phyloP scores from a whole-genome alignment of 2,797 vertebrate species.

The Chlorospingus semifuscus region DNA sequence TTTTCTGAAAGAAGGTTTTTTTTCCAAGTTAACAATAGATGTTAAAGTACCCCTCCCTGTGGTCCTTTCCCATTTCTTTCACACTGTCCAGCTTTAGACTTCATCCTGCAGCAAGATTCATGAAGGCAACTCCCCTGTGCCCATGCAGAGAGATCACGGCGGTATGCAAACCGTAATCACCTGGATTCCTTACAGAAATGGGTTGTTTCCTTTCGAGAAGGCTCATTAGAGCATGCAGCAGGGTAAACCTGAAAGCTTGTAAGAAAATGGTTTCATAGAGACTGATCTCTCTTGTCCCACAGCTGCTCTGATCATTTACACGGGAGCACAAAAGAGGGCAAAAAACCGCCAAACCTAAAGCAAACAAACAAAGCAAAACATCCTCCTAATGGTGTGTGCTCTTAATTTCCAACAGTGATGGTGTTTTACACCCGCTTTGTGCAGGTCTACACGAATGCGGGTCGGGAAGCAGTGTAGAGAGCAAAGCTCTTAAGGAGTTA shows the following conservation, averaged over 20 bases:
- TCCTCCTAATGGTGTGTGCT: neutral
- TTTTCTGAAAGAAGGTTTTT: neutral
- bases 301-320: conserved; percentile 33
- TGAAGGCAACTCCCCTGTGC: conserved; percentile 15
- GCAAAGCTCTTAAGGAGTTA: conserved; percentile 30
- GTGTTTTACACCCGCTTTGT: neutral
- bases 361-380: conserved; percentile 53
- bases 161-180: conserved; percentile 15
- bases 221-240: conserved; percentile 36
- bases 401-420: neutral
- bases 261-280: conserved; percentile 1
- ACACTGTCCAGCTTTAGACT: conserved; percentile 11
- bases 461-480: neutral
- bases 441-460: neutral
- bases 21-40: neutral
- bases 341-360: neutral
- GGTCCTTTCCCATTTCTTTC: conserved; percentile 24
- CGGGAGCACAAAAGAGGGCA: neutral
- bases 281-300: neutral
- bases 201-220: conserved; percentile 29
- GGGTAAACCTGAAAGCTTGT: conserved; percentile 2
- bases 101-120: conserved; percentile 4
- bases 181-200: conserved; percentile 40
- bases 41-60: conserved; percentile 4
- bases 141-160: conserved; percentile 25